phyloP scores from a whole-genome alignment of 2,888 invertebrate species.

The Mythimna impura region DNA sequence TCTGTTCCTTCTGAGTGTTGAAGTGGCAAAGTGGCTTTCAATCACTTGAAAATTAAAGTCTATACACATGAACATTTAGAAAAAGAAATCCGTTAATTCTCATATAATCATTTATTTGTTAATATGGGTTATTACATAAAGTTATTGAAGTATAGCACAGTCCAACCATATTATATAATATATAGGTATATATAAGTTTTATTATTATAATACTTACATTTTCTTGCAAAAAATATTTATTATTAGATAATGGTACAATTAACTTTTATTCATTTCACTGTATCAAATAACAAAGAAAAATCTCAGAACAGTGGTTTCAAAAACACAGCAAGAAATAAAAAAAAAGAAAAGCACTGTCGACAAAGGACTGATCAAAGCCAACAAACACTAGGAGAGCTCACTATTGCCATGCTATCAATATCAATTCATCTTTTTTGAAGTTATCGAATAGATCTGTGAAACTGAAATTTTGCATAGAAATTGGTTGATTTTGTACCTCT shows the following conservation, averaged over 20 bases:
- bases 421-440: slow-evolving; percentile 22
- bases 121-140: too few relatives aligned
- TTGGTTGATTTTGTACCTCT: slow-evolving; percentile 25
- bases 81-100: neutral
- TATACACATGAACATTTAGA: neutral
- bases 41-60: neutral
- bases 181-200: too few relatives aligned
- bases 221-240: too few relatives aligned
- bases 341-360: slow-evolving; percentile 10
- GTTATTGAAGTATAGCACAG: too few relatives aligned
- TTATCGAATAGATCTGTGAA: slow-evolving; percentile 22
- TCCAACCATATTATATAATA: too few relatives aligned
- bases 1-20: neutral
- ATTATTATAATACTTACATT: too few relatives aligned
- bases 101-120: too few relatives aligned
- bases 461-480: slow-evolving; percentile 43
- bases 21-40: neutral
- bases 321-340: slow-evolving; percentile 20
- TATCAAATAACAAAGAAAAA: too few relatives aligned
- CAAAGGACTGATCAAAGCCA: slow-evolving; percentile 25
- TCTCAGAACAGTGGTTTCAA: neutral
- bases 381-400: slow-evolving; percentile 4
- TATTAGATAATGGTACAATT: too few relatives aligned
- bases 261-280: too few relatives aligned
- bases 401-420: slow-evolving; percentile 28